phyloP scores from a whole-genome alignment of 2,888 invertebrate genomes.

The Watsonalla binaria region DNA sequence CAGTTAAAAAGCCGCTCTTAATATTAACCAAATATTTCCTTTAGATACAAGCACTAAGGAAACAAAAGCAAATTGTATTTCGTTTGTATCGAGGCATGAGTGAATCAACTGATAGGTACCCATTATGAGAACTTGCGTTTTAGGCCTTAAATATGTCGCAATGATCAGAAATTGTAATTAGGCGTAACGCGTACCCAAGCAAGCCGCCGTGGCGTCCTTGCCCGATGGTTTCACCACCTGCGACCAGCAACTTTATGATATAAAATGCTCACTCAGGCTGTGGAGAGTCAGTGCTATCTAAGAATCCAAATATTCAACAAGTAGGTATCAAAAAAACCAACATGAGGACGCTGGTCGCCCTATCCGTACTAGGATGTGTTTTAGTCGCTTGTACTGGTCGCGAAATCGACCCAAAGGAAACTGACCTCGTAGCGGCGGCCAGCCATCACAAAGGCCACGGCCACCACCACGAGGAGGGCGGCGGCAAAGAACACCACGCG shows the following conservation, averaged over 20 bases:
- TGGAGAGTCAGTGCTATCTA: constrained; percentile 57
- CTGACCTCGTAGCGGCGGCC: constrained; percentile 74
- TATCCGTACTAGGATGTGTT: constrained; percentile 57
- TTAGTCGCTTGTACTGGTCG: constrained; percentile 53
- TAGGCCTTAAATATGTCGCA: constrained; percentile 48
- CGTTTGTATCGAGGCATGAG: neutral
- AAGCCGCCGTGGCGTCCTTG: constrained; percentile 62
- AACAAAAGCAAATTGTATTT: neutral
- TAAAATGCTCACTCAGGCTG: constrained; percentile 62
- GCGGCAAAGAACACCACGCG: constrained; percentile 82
- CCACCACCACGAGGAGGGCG: constrained; percentile 81
- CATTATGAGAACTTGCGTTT: constrained; percentile 14
- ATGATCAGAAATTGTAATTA: constrained; percentile 50
- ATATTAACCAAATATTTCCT: neutral
- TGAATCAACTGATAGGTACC: neutral
- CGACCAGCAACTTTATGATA: constrained; percentile 65
- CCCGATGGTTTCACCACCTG: constrained; percentile 68
- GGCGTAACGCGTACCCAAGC: constrained; percentile 53
- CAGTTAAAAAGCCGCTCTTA: neutral
- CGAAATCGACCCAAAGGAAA: constrained; percentile 50
- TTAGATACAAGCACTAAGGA: neutral
- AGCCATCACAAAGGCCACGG: constrained; percentile 66
- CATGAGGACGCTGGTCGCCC: constrained; percentile 72
- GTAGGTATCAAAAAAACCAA: constrained; percentile 27
- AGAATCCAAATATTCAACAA: constrained; percentile 59